These are phyloP conservation scores for Exephanes ischioxanthus DNA, from an alignment of 2,888 invertebrate species.

Conservation along the genomic window DNA sequence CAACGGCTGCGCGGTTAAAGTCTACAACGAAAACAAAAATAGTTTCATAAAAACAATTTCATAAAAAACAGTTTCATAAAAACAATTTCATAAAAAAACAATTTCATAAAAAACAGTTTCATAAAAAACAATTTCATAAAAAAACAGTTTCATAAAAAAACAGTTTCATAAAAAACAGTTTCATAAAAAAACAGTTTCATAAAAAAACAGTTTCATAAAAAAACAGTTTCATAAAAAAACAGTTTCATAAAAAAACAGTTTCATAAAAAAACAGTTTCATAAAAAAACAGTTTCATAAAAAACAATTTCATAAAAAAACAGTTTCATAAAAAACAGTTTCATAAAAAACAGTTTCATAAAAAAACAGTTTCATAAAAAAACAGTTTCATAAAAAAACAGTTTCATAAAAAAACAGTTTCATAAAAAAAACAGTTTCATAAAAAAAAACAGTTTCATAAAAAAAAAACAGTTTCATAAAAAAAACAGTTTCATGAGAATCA, in stretches of 20 bases:
- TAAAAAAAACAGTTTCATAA: not conserved
- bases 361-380: not conserved
- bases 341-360: not conserved
- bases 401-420: too few relatives aligned
- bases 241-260: not conserved
- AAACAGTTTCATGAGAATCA: too few relatives aligned
- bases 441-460: not conserved
- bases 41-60: not conserved
- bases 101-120: not conserved
- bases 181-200: not conserved
- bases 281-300: not conserved
- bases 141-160: not conserved
- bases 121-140: not conserved
- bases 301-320: too few relatives aligned
- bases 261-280: not conserved
- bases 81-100: not conserved
- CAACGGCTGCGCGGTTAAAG: slow-evolving; percentile 76
- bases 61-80: not conserved
- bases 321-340: not conserved
- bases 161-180: not conserved
- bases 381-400: too few relatives aligned
- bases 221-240: not conserved
- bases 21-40: slow-evolving; percentile 68
- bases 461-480: not conserved
- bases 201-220: not conserved